Base-by-base conservation (phyloP, 1,140 invertebrate species). In the Eciton burchellii region DNA sequence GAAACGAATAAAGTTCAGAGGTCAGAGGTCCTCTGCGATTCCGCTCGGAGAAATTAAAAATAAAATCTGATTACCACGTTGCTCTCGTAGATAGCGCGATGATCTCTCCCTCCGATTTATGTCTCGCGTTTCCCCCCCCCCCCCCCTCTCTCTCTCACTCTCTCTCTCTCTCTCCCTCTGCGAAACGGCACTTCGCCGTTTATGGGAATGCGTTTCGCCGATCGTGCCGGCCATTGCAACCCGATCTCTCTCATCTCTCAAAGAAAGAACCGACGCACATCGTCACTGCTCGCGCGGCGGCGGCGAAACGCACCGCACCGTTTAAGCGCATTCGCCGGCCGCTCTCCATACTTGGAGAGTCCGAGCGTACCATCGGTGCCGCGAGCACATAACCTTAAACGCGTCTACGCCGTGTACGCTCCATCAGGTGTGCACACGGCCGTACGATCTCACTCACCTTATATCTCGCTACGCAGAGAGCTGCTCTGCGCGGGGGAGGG, bases 341-440 rank as follows among this genome's bases (percentile, higher is more conserved):
- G 16, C n/a, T 29, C 41, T 47, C 24, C 14, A 8, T 19, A 11
- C 45, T n/a, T 21, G 59, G 12, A 65, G 66, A 29, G 62, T 77
- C 29, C 73, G 47, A 49, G 59, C 19, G 12, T 35, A 16, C 73
- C n/a, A 6, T 26, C 59, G 57, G 72, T 35, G 21, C 26, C 57
- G n/a, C 52, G n/a, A 19, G n/a, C n/a, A 60, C 77, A 56, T 81
- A 72, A 72, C 74, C 74, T 81, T 49, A 81, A 35, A 81, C 77
- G 43, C 66, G 12, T 1, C 16, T 12, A 21, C 24, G 9, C 5
- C 49, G 52, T 3, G 1, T 43, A 4, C 12, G 0, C 41, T 47
- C 41, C 24, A 43, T 76, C 73, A 76, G 59, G 59, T 76, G 73
- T 76, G 6, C 35, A 6, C 6, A 6, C 35, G 6, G n/a, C n/a